Base-by-base conservation (phyloP, 2,888 invertebrate genomes). In the Dryocosmus kuriphilus region DNA sequence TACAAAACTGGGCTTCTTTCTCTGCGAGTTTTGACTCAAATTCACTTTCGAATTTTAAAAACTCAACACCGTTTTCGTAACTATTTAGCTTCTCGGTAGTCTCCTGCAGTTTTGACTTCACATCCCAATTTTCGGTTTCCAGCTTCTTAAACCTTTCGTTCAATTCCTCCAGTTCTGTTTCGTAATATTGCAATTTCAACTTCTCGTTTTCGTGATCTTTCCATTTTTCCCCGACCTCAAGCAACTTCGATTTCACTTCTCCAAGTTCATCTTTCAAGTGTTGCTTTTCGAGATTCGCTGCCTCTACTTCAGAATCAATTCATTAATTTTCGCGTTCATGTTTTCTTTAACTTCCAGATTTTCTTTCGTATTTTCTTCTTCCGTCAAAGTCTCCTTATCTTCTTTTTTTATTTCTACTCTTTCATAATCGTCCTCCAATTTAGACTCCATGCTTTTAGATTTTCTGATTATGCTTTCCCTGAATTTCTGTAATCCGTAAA, bases 1-100 rank as follows among this genome's bases (percentile, higher is more conserved):
- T 19, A 27, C 77, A 65, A n/a, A 63, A 61, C 67, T 78, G 74
- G 14, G 38, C 22, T 62, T 78, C 83, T n/a, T 82, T 73, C 1
- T 57, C n/a, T 55, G 65, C 63, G 6, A 77, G 5, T 24, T n/a
- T 75, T 46, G 77, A 61, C 51, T 81, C 14, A 24, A 60, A 60
- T 14, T 46, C 16, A 30, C 19, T 46, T 71, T 41, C 46, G 51
- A 51, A 46, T 71, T 27, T 60, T 7, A 60, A 14, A 60, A 60
- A 60, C 27, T 32, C 32, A 65, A 57, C 30, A 65, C 65, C 19
- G 22, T n/a, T 62, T 32, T 63, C 61, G 55, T 30, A 62, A 19
- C 61, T 71, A 0, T 76, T 78, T 65, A 51, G 11, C 57, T 78
- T 62, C 3, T 74, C 46, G 19, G 57, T 74, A 57, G 65, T 67